Base-by-base conservation (phyloP, 1,140 invertebrate species). In the Sesamia nonagrioides region DNA sequence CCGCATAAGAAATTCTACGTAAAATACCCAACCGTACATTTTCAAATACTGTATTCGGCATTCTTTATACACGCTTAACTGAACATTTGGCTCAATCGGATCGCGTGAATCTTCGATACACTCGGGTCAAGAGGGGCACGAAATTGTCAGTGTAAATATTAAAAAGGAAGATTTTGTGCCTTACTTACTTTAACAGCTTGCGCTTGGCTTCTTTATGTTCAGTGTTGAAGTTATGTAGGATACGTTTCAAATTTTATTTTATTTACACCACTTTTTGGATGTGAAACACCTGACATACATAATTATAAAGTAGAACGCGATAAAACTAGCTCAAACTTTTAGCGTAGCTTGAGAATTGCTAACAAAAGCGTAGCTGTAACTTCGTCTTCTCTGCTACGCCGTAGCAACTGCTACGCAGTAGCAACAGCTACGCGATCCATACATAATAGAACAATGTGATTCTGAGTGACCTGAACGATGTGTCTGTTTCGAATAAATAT, bases 111-210 rank as follows among this genome's bases (percentile, higher is more conserved):
- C 33, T 35, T 17, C 58, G 33, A 37, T 60, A 60, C 13, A 60
- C 52, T 60, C 21, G 56, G 56, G 56, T 60, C 56, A 60, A 35
- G 56, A 60, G 56, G 13, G 56, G 7, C 56, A 35, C 52, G 11
- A 56, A 56, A 56, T 33, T 27, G 35, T 35, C 56, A n/a, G 11
- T 35, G 18, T 56, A 56, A 56, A 56, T 56, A 56, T 56, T 56
- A 56, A 7, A 56, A 9, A 18, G 52, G 27, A 61, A 35, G 6
- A n/a, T 61, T 61, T n/a, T 61, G 7, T 21, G 52, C 18, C 52
- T 56, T 56, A 7, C 1, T 56, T 27, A 17, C 15, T 56, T 9
- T 27, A 56, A 56, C 6, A 56, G 15, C 52, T 11, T 56, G 18
- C 17, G 27, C 52, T 17, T 56, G 17, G 52, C 40, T 42, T 42